A percentile compares a stretch with the other conserved stretches of the same genome.
These are phyloP conservation scores for Platyrinchus mystaceus DNA, from an alignment of 2,797 vertebrate species.

Conservation along the genomic window DNA sequence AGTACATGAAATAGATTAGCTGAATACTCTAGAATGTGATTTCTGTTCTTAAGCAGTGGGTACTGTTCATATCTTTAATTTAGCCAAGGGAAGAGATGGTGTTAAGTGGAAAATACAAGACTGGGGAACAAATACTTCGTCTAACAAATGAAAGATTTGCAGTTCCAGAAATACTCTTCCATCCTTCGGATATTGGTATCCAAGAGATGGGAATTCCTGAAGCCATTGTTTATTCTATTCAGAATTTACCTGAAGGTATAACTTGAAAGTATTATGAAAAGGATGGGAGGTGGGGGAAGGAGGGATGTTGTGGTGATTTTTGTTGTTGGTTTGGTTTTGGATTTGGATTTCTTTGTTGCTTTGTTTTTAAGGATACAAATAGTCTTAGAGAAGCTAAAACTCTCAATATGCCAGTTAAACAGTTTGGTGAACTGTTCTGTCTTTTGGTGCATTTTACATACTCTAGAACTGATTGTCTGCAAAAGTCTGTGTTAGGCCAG, in stretches of 20 bases:
- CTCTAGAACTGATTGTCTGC: not conserved
- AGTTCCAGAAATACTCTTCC: conserved; percentile 96
- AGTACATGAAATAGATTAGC: not conserved
- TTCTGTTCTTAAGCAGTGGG: not conserved
- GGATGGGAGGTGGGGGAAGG: not conserved
- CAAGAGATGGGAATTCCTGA: conserved; percentile 98
- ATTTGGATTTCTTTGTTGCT: not conserved
- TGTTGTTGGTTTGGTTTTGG: not conserved
- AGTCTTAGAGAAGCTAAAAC: not conserved
- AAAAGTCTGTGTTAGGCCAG: not conserved
- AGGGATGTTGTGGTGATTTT: not conserved
- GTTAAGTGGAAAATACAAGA: conserved; percentile 94
- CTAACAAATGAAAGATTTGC: conserved; percentile 95
- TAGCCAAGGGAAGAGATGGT: conserved; percentile 96
- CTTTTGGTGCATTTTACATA: not conserved
- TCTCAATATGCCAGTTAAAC: not conserved
- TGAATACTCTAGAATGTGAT: not conserved
- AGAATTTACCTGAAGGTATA: conserved; percentile 92
- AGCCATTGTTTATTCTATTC: conserved; percentile 90
- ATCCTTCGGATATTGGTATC: conserved; percentile 96
- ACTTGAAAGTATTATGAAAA: not conserved
- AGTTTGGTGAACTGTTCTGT: not conserved
- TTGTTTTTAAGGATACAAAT: not conserved
- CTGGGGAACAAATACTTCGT: conserved; percentile 94
- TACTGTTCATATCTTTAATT: conserved; percentile 50